A percentile compares a stretch with the other conserved stretches of the same genome.
Conservation (phyloP, 2,113 vertebrate genomes). For the Tonatia bakeri region DNA sequence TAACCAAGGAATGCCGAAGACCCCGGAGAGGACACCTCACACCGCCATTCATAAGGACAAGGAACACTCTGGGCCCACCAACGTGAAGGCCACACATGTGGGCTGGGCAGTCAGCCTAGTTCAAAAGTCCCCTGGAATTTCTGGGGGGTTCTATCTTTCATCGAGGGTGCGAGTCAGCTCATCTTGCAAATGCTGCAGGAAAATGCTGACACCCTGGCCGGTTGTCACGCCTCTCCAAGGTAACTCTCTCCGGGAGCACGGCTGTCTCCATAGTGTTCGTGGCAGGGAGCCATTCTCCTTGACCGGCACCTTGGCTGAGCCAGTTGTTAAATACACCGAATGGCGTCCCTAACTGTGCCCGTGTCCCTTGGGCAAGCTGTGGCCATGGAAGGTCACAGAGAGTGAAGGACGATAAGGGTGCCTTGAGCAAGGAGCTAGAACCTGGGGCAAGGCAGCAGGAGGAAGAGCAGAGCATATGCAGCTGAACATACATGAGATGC, state of each 20-base stretch:
- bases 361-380: neutral
- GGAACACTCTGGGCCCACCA: neutral
- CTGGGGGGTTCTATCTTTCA: conserved; percentile 21
- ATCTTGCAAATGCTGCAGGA: conserved; percentile 6
- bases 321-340: neutral
- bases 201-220: neutral
- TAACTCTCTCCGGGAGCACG: rapidly evolving
- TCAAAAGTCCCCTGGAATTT: neutral
- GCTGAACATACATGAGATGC: neutral
- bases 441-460: neutral
- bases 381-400: neutral
- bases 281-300: neutral
- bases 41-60: neutral
- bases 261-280: neutral
- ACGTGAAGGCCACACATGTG: neutral
- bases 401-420: neutral
- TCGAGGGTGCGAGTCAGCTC: neutral
- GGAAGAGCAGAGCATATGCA: neutral
- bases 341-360: neutral
- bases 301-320: neutral
- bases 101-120: neutral
- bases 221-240: neutral
- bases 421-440: neutral
- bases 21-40: neutral
- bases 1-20: neutral